Conservation (phyloP, 1,140 invertebrate genomes). For the Drosophila cardini region DNA sequence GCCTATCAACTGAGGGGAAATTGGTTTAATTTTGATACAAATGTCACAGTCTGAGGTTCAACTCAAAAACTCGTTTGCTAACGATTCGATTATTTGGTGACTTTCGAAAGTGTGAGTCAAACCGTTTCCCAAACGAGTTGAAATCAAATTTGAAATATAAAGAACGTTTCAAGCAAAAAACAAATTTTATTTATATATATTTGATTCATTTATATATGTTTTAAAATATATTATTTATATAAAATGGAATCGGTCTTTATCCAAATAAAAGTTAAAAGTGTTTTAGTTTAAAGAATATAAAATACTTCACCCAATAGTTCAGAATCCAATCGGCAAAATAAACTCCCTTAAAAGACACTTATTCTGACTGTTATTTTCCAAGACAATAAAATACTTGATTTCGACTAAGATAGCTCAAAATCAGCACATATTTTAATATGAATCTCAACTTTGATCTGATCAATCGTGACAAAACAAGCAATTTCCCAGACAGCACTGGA, state of each 20-base stretch:
- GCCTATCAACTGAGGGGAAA: constrained; percentile 19
- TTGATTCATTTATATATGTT: neutral
- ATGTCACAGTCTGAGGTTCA: constrained; percentile 39
- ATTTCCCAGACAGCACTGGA: constrained; percentile 38
- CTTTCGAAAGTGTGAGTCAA: neutral
- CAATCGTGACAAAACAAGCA: constrained; percentile 22
- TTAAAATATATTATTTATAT: no score
- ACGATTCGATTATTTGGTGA: constrained; percentile 23
- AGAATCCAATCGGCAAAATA: no score
- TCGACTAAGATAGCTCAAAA: neutral
- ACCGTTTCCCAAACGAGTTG: neutral
- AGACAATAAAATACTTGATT: constrained; percentile 1
- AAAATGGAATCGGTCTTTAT: no score
- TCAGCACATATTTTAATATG: neutral
- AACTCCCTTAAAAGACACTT: no score
- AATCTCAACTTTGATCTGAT: neutral
- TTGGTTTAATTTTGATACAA: constrained; percentile 58
- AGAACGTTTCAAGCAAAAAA: neutral
- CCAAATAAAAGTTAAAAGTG: no score
- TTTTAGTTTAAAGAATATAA: no score
- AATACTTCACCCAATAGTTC: no score
- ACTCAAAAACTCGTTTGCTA: constrained; percentile 16
- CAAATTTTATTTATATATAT: neutral
- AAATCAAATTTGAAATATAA: neutral
- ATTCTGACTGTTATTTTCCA: no score